These are phyloP conservation scores for Bubo scandiacus DNA, from an alignment of 2,113 vertebrate genomes.

Conservation along the genomic window DNA sequence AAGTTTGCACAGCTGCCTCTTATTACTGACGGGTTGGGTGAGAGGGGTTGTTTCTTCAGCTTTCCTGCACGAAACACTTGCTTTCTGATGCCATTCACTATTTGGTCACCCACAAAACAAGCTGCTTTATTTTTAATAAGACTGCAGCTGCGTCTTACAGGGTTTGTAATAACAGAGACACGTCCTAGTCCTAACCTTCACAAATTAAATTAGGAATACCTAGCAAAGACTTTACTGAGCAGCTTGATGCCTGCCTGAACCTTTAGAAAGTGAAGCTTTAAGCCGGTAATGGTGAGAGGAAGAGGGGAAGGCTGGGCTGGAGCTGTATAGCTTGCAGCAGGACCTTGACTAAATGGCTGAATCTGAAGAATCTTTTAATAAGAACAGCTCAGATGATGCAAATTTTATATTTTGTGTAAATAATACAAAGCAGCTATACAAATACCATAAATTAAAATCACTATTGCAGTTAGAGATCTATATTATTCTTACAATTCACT, in stretches of 20 bases:
- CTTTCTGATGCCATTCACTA: neutral
- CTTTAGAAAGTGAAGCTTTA: neutral
- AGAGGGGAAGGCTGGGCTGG: neutral
- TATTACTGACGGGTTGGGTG: neutral
- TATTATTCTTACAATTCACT: neutral
- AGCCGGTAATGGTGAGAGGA: neutral
- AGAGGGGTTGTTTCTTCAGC: neutral
- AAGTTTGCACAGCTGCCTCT: constrained; percentile 11
- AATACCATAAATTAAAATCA: constrained; percentile 12
- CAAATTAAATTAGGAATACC: neutral
- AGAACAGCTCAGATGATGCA: neutral
- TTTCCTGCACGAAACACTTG: neutral
- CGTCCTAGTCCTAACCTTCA: neutral
- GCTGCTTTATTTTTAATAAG: neutral
- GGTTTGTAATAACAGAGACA: neutral
- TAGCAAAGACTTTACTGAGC: neutral
- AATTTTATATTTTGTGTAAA: neutral
- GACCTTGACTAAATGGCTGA: neutral
- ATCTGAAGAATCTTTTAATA: neutral
- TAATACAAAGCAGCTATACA: neutral
- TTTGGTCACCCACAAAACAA: neutral
- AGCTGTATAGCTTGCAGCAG: neutral
- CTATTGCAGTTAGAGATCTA: neutral
- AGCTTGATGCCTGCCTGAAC: neutral
- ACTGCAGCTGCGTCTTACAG: neutral